These are phyloP conservation scores for Silurus meridionalis DNA, from an alignment of 2,113 vertebrate genomes.

Conservation along the genomic window DNA sequence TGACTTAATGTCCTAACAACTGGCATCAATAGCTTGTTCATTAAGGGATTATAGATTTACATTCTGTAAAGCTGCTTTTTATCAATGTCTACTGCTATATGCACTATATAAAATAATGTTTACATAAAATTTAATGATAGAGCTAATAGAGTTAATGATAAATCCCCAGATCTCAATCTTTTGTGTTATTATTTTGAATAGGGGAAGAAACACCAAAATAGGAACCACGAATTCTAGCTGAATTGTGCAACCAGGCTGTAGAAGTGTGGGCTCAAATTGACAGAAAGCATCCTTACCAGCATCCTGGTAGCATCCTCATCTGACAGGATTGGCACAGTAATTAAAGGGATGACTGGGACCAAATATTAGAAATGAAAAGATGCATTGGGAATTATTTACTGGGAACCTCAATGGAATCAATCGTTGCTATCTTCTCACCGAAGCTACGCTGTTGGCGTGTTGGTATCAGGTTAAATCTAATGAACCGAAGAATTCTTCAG, in stretches of 20 bases:
- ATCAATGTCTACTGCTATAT: background rate
- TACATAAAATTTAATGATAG: background rate
- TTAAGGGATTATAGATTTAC: background rate
- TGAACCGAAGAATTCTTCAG: background rate
- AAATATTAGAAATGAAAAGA: background rate
- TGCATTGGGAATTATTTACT: background rate
- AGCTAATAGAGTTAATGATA: background rate
- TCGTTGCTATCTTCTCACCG: background rate
- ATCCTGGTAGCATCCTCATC: background rate
- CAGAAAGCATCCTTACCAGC: background rate
- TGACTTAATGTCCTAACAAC: no score
- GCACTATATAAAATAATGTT: background rate
- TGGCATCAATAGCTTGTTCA: no score
- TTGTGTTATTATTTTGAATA: background rate
- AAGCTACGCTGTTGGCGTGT: background rate
- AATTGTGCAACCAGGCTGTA: background rate
- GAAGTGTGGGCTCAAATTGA: background rate
- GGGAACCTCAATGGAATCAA: background rate
- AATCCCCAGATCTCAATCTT: background rate
- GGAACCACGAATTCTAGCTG: background rate
- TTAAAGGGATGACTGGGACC: background rate
- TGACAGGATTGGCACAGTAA: background rate
- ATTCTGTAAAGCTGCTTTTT: background rate
- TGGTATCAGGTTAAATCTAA: background rate
- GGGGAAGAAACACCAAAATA: conserved; percentile 7